Evolutionary conservation across 2,888 invertebrate species (phyloP).

Genomic region (Cosmorhoe ocellata): DNA sequence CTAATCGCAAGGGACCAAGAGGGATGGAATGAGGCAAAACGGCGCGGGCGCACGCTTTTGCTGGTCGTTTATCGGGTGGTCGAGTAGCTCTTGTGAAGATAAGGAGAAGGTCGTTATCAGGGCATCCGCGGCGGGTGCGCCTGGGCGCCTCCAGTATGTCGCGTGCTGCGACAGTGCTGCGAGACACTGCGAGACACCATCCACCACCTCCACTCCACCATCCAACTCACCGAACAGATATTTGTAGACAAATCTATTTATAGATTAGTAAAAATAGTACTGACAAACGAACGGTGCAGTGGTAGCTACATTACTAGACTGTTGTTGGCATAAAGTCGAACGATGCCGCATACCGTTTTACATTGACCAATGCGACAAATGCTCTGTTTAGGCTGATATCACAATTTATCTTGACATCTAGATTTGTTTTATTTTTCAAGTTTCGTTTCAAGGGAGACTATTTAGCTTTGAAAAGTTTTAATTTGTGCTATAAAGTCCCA

Average conservation of each 20-base stretch:
- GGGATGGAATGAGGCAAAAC: conserved; percentile 74
- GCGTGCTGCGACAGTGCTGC: conserved; percentile 40
- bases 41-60: conserved; percentile 80
- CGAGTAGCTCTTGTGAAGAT: conserved; percentile 72
- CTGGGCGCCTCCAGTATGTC: conserved; percentile 45
- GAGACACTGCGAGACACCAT: conserved; percentile 32
- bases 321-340: conserved; percentile 36
- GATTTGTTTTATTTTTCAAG: no score
- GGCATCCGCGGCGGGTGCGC: conserved; percentile 21
- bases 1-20: conserved; percentile 62
- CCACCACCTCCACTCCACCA: not conserved
- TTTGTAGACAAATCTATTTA: conserved; percentile 71
- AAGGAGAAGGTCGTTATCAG: conserved; percentile 71
- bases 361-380: not conserved
- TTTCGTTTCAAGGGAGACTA: no score
- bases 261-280: conserved; percentile 71
- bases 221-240: conserved; percentile 38
- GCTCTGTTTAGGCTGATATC: not conserved
- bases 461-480: no score
- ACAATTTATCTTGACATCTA: no score
- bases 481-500: no score
- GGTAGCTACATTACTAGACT: conserved; percentile 46
- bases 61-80: conserved; percentile 73
- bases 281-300: conserved; percentile 62
- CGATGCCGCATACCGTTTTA: conserved; percentile 18